phyloP scores from a whole-genome alignment of 2,888 invertebrate genomes.

The Eupithecia inturbata region DNA sequence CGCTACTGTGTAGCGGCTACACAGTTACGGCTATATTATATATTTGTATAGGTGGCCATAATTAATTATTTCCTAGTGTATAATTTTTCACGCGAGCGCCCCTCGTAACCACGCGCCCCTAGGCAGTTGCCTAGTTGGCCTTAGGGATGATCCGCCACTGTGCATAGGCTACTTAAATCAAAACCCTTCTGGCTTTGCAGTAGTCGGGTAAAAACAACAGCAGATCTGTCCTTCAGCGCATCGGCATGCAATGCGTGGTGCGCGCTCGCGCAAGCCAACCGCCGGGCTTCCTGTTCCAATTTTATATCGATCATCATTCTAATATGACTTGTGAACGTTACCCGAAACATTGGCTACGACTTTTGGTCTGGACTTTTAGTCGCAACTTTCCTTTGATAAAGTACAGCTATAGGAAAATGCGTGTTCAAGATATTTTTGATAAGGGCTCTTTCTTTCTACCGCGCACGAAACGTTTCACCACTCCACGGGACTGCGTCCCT shows the following conservation, averaged over 20 bases:
- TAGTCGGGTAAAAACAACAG: no score
- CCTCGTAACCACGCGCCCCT: no score
- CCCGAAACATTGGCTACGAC: conserved; percentile 6
- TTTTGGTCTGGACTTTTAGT: conserved; percentile 15
- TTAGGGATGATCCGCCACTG: no score
- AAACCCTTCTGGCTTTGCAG: no score
- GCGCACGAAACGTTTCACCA: not conserved
- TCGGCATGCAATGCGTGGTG: conserved; percentile 23
- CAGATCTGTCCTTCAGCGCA: no score
- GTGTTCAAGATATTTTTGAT: not conserved
- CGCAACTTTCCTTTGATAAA: not conserved
- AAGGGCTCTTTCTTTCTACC: not conserved
- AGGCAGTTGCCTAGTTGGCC: no score
- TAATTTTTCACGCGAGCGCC: no score
- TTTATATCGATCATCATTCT: conserved; percentile 33
- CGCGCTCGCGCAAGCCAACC: conserved; percentile 12
- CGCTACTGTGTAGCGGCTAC: no score
- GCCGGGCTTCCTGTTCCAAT: conserved; percentile 23
- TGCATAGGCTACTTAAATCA: no score
- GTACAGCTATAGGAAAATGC: not conserved
- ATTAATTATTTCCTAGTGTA: no score
- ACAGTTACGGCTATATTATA: no score
- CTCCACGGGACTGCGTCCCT: not conserved
- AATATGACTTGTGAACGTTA: conserved; percentile 9
- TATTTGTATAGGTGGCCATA: no score